Percentiles rank a stretch among this genome's conserved stretches.
These are phyloP conservation scores for Bucorvus abyssinicus DNA, from an alignment of 2,797 vertebrate genomes.

Conservation along the genomic window DNA sequence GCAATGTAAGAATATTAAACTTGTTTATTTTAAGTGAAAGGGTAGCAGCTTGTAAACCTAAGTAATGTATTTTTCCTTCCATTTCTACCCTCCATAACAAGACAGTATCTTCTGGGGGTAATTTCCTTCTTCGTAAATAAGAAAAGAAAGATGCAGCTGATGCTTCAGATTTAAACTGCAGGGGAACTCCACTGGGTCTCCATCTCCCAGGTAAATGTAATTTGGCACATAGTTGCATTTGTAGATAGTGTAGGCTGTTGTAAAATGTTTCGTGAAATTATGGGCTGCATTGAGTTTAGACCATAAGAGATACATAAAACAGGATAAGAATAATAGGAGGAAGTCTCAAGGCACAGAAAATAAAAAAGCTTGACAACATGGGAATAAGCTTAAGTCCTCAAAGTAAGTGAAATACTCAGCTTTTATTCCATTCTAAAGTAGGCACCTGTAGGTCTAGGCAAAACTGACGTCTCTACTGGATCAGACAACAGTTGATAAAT, in stretches of 20 bases:
- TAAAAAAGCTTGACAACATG: neutral
- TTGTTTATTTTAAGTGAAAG: neutral
- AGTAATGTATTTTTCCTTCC: neutral
- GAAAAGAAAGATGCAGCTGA: neutral
- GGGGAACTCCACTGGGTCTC: neutral
- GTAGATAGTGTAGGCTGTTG: neutral
- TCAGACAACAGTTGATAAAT: neutral
- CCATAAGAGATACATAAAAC: neutral
- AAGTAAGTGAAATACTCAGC: neutral
- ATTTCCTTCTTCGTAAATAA: neutral
- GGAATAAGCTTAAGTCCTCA: neutral
- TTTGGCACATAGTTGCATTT: neutral
- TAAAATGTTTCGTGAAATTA: neutral
- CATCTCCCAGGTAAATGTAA: neutral
- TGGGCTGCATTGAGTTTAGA: neutral
- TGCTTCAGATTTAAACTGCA: neutral
- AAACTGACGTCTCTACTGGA: neutral
- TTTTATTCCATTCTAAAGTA: neutral
- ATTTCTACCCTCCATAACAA: neutral
- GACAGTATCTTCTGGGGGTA: neutral
- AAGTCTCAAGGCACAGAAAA: neutral
- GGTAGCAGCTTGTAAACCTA: neutral
- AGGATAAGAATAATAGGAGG: neutral
- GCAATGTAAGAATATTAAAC: neutral
- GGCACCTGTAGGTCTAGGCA: neutral